Conservation (phyloP, 2,113 vertebrate species). For the Chloroceryle aenea region DNA sequence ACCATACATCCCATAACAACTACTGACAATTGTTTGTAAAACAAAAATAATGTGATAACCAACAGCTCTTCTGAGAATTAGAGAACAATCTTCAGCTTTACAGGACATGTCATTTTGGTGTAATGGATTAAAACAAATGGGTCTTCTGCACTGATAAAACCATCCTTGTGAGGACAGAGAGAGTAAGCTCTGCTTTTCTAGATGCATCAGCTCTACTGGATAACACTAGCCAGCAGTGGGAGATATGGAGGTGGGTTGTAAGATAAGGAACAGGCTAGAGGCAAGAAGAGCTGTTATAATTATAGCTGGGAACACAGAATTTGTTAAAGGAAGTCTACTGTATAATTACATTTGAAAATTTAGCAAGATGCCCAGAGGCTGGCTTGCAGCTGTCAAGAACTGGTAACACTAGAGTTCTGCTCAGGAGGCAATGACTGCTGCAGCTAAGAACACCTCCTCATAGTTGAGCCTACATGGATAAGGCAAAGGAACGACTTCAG, state of each 20-base stretch:
- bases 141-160: not conserved
- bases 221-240: conserved; percentile 73
- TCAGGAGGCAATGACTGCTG: conserved; percentile 57
- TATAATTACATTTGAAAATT: conserved; percentile 85
- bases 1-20: not conserved
- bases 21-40: not conserved
- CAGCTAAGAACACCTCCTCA: conserved; percentile 40
- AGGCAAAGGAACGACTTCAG: conserved; percentile 23
- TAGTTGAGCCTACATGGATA: not conserved
- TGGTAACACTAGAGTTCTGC: conserved; percentile 70
- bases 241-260: conserved; percentile 67
- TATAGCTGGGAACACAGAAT: conserved; percentile 78
- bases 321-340: conserved; percentile 85
- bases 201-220: conserved; percentile 39
- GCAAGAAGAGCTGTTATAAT: conserved; percentile 81
- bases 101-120: not conserved
- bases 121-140: not conserved
- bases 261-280: conserved; percentile 78
- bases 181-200: conserved; percentile 6
- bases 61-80: not conserved
- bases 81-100: conserved; percentile 7
- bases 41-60: not conserved
- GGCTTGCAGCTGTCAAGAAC: conserved; percentile 82
- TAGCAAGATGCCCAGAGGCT: conserved; percentile 83
- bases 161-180: conserved; percentile 16